These are phyloP conservation scores for Muschampia plurimacula DNA, from an alignment of 2,888 invertebrate species.

Conservation along the genomic window DNA sequence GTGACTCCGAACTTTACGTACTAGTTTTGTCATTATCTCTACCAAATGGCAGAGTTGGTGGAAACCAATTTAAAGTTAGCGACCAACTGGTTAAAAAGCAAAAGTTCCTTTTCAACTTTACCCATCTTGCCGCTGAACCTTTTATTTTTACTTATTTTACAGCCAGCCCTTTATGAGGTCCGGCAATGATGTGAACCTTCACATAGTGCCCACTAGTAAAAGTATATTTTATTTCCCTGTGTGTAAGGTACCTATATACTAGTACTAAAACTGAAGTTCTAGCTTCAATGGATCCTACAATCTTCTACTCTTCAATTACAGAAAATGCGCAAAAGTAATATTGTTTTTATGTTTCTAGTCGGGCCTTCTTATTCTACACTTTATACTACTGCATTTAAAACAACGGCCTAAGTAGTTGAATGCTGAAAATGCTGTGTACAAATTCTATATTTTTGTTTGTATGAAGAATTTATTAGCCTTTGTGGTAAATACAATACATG, in stretches of 20 bases:
- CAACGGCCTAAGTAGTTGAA: not conserved
- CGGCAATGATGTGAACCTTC: conserved; percentile 61
- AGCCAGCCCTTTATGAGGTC: conserved; percentile 68
- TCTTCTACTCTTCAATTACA: conserved; percentile 19
- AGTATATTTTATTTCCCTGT: conserved; percentile 21
- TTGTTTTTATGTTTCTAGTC: conserved; percentile 6
- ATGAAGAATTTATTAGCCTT: no score
- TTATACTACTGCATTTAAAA: not conserved
- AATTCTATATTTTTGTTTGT: no score
- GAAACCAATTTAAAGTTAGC: conserved; percentile 82
- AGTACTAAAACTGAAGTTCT: conserved; percentile 18
- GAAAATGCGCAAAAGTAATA: conserved; percentile 7
- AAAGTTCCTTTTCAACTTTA: conserved; percentile 76
- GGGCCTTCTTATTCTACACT: not conserved
- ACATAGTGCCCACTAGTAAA: conserved; percentile 17
- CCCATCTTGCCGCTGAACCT: conserved; percentile 62
- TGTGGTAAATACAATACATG: no score
- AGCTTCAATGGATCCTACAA: conserved; percentile 17
- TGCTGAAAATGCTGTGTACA: not conserved
- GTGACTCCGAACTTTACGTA: conserved; percentile 58
- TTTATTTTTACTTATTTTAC: conserved; percentile 77
- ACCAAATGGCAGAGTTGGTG: conserved; percentile 59
- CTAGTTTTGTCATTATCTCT: conserved; percentile 69
- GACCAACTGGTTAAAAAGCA: conserved; percentile 80
- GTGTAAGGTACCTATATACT: conserved; percentile 2